phyloP scores from a whole-genome alignment of 2,888 invertebrate species.

The Rhaphigaster nebulosa region DNA sequence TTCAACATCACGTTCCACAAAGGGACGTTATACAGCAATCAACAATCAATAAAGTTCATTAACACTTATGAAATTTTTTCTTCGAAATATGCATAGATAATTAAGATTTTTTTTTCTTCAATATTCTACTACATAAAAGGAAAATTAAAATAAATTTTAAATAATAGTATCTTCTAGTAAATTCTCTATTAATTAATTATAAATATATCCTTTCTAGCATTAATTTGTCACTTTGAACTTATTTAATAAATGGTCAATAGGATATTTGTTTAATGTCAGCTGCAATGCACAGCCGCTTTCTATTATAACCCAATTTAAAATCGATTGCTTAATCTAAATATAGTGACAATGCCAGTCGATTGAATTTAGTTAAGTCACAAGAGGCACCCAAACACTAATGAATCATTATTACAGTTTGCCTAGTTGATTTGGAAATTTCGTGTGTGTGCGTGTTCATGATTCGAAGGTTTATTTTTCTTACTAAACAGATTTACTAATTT shows the following conservation, averaged over 20 bases:
- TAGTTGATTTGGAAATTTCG: background rate
- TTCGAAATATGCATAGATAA: too few species aligned
- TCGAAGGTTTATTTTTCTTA: too few species aligned
- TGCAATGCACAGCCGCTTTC: background rate
- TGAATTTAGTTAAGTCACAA: background rate
- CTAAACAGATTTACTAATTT: too few species aligned
- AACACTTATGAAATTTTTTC: too few species aligned
- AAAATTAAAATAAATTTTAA: too few species aligned
- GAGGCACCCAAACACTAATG: background rate
- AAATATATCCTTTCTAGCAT: background rate
- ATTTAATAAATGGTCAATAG: background rate
- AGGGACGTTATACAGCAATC: too few species aligned
- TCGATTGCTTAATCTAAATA: background rate
- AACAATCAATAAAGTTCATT: too few species aligned
- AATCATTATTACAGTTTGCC: background rate
- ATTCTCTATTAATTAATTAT: too few species aligned
- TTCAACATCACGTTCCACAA: too few species aligned
- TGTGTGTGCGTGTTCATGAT: background rate
- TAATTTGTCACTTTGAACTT: background rate
- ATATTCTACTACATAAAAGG: too few species aligned
- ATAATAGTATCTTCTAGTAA: too few species aligned
- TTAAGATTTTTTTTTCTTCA: too few species aligned
- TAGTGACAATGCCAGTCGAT: background rate
- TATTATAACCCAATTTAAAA: constrained; percentile 1
- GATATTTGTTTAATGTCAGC: background rate